Percentiles rank a stretch among this genome's conserved stretches.
phyloP scores from a whole-genome alignment of 2,888 invertebrate genomes.

The Helleia helle region DNA sequence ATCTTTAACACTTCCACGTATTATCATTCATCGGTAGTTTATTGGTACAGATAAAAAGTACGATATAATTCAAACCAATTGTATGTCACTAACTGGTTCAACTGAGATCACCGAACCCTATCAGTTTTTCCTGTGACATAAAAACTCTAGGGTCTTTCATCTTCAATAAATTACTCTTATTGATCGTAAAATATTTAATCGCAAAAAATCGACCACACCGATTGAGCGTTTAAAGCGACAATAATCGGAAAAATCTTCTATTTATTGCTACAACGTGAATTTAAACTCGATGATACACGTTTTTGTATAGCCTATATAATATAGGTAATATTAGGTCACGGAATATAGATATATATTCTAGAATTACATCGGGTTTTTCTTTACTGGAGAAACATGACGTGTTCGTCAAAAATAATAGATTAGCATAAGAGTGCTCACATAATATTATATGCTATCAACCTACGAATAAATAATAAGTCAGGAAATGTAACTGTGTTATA shows the following conservation, averaged over 20 bases:
- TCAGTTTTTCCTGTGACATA: slow-evolving; percentile 16
- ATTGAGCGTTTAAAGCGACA: slow-evolving; percentile 16
- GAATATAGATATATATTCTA: too few relatives aligned
- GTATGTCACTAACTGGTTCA: neutral
- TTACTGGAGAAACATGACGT: too few relatives aligned
- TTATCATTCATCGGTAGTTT: too few relatives aligned
- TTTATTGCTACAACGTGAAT: neutral
- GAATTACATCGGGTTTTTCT: too few relatives aligned
- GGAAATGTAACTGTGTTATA: too few relatives aligned
- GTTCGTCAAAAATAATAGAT: too few relatives aligned
- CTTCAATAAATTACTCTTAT: slow-evolving; percentile 29
- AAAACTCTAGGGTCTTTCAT: slow-evolving; percentile 16
- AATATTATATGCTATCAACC: too few relatives aligned
- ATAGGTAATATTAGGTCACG: too few relatives aligned
- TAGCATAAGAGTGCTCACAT: too few relatives aligned
- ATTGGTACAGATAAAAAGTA: neutral
- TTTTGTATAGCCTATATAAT: too few relatives aligned
- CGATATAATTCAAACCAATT: neutral
- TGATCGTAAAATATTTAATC: slow-evolving; percentile 20
- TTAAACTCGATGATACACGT: neutral
- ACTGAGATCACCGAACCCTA: slow-evolving; percentile 16
- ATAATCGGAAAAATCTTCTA: slow-evolving; percentile 6
- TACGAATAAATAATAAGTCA: too few relatives aligned
- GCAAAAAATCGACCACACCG: slow-evolving; percentile 14
- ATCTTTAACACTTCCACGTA: too few relatives aligned